phyloP scores from a whole-genome alignment of 2,888 invertebrate genomes.

The Drosophila ezoana region DNA sequence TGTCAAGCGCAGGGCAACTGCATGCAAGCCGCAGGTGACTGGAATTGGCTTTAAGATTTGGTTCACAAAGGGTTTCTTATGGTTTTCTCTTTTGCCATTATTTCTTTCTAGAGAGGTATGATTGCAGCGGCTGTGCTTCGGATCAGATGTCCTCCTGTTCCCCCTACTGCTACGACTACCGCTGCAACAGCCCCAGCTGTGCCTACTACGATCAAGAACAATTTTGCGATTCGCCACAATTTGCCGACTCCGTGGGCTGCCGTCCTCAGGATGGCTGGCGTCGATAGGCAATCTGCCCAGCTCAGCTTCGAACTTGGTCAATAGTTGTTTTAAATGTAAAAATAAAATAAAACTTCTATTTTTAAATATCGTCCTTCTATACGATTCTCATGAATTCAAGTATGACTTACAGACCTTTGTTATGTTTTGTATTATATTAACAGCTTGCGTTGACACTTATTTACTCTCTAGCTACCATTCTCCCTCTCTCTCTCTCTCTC shows the following conservation, averaged over 20 bases:
- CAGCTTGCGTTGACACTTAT: no score
- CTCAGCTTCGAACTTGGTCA: not conserved
- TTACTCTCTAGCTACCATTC: no score
- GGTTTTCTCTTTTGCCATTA: not conserved
- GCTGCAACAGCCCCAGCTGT: slow-evolving; percentile 65
- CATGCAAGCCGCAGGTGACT: slow-evolving; percentile 43
- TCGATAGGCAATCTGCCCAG: not conserved
- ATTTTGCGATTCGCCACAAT: slow-evolving; percentile 58
- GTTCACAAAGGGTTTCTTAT: not conserved
- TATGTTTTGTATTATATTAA: no score
- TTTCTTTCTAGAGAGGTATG: slow-evolving; percentile 30
- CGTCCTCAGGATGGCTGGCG: slow-evolving; percentile 70
- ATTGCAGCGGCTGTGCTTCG: slow-evolving; percentile 76
- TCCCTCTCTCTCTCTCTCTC: no score
- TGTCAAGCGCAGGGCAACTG: slow-evolving; percentile 53
- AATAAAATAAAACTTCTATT: no score
- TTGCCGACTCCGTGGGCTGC: slow-evolving; percentile 59
- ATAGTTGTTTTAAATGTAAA: not conserved
- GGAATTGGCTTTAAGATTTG: no score
- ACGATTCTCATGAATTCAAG: no score
- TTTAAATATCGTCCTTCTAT: no score
- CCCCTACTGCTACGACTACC: slow-evolving; percentile 67
- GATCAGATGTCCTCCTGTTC: slow-evolving; percentile 53
- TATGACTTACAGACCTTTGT: no score
- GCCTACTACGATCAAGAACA: slow-evolving; percentile 64